Conservation (phyloP, 2,113 vertebrate species). For the Scomber colias region DNA sequence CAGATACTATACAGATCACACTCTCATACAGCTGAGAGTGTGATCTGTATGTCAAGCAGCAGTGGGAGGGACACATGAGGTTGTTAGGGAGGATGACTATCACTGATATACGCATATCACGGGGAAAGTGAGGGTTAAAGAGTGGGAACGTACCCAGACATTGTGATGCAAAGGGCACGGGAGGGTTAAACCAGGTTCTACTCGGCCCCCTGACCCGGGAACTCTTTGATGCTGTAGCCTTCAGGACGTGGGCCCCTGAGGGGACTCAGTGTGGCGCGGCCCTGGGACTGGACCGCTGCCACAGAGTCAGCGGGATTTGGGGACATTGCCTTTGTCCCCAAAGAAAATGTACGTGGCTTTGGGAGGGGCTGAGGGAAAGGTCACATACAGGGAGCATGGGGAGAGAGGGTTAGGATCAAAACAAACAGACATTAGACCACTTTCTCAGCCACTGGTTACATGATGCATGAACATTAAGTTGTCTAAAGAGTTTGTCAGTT, state of each 20-base stretch:
- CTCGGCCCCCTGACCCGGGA: conserved; percentile 65
- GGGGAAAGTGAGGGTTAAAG: conserved; percentile 75
- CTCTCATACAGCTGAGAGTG: conserved; percentile 8
- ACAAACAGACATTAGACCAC: conserved; percentile 61
- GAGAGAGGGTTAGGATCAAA: conserved; percentile 59
- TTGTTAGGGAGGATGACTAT: conserved; percentile 38
- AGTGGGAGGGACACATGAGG: conserved; percentile 46
- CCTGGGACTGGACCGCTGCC: conserved; percentile 63
- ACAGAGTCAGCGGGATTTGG: conserved; percentile 59
- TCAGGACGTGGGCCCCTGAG: conserved; percentile 53
- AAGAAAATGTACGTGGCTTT: conserved; percentile 83
- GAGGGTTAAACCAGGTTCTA: conserved; percentile 76
- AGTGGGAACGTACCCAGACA: conserved; percentile 72
- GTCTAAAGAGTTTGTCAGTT: not conserved
- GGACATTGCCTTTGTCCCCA: conserved; percentile 74
- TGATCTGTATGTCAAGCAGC: conserved; percentile 22
- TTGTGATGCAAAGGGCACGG: conserved; percentile 80
- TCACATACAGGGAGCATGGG: conserved; percentile 63
- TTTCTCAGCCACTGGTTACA: conserved; percentile 45
- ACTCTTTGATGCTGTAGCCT: conserved; percentile 78
- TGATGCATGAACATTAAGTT: not conserved
- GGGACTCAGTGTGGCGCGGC: conserved; percentile 56
- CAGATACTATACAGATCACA: not conserved
- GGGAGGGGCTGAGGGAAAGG: conserved; percentile 68
- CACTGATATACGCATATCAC: conserved; percentile 78